phyloP scores from a whole-genome alignment of 1,140 invertebrate genomes.

The Monochamus saltuarius region DNA sequence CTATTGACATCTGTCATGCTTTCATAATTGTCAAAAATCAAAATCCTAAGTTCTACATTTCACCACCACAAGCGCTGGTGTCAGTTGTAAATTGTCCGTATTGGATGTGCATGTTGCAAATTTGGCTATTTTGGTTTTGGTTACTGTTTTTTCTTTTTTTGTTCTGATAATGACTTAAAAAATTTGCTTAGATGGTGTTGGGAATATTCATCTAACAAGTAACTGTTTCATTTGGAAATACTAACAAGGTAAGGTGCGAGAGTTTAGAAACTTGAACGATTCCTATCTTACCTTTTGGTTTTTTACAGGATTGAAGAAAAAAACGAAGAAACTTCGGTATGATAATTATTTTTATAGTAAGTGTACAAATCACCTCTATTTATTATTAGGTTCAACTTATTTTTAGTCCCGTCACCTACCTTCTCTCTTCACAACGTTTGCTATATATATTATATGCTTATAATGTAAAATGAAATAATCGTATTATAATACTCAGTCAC shows the following conservation, averaged over 20 bases:
- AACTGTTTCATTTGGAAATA: constrained; percentile 32
- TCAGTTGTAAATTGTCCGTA: neutral
- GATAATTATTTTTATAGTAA: constrained; percentile 30
- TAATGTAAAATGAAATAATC: neutral
- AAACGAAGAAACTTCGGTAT: constrained; percentile 62
- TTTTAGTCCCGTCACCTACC: neutral
- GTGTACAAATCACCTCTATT: constrained; percentile 30
- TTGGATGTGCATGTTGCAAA: neutral
- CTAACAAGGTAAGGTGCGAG: constrained; percentile 25
- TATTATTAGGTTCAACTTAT: constrained; percentile 21
- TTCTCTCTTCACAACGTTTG: neutral
- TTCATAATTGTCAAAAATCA: too few relatives aligned
- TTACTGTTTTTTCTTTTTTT: constrained; percentile 9
- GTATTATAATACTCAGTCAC: neutral
- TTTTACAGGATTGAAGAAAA: constrained; percentile 60
- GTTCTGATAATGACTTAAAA: constrained; percentile 7
- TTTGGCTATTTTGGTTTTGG: neutral
- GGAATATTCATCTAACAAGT: constrained; percentile 50
- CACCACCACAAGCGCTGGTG: neutral
- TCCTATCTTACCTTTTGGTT: constrained; percentile 15
- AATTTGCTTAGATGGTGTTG: constrained; percentile 46
- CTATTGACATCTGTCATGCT: too few relatives aligned
- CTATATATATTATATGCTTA: neutral
- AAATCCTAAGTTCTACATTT: too few relatives aligned
- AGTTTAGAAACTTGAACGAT: neutral